These are phyloP conservation scores for Acanthurus tractus DNA, from an alignment of 2,797 vertebrate species.

Conservation along the genomic window DNA sequence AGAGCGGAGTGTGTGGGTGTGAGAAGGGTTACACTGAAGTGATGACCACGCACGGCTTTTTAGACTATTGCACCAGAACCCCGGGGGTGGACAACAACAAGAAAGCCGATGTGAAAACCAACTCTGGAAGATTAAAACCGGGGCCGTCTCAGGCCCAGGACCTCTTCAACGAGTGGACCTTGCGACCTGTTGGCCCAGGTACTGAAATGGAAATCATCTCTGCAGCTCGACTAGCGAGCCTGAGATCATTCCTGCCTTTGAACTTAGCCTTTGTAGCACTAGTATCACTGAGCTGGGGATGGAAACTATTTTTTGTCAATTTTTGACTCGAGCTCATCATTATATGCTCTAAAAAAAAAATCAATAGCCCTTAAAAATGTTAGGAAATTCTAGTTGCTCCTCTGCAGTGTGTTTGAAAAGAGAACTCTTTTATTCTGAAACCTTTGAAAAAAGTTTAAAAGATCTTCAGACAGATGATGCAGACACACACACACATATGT, in stretches of 20 bases:
- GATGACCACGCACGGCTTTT: slow-evolving; percentile 94
- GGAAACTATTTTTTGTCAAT: slow-evolving; percentile 37
- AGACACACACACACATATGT: background rate
- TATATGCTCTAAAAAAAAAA: slow-evolving; percentile 10
- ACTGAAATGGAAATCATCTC: slow-evolving; percentile 70
- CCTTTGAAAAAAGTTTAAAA: background rate
- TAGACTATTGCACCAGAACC: slow-evolving; percentile 98
- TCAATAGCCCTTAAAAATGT: slow-evolving; percentile 22
- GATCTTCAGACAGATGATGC: slow-evolving; percentile 10
- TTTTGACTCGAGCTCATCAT: slow-evolving; percentile 41
- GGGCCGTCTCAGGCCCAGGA: slow-evolving; percentile 93
- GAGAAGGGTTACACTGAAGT: slow-evolving; percentile 96
- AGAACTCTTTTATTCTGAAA: slow-evolving; percentile 19
- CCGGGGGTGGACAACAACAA: slow-evolving; percentile 93
- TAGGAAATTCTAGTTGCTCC: slow-evolving; percentile 14
- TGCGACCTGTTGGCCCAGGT: slow-evolving; percentile 97
- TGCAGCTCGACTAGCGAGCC: slow-evolving; percentile 12
- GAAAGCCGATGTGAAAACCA: slow-evolving; percentile 97
- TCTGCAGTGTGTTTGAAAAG: slow-evolving; percentile 25
- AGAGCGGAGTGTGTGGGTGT: slow-evolving; percentile 96
- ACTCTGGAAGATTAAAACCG: slow-evolving; percentile 91
- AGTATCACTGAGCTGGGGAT: slow-evolving; percentile 12
- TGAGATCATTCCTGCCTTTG: slow-evolving; percentile 38
- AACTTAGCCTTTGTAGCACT: slow-evolving; percentile 53
- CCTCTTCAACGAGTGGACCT: slow-evolving; percentile 95